These are phyloP conservation scores for Daktulosphaira vitifoliae DNA, from an alignment of 1,140 invertebrate genomes.

Conservation along the genomic window DNA sequence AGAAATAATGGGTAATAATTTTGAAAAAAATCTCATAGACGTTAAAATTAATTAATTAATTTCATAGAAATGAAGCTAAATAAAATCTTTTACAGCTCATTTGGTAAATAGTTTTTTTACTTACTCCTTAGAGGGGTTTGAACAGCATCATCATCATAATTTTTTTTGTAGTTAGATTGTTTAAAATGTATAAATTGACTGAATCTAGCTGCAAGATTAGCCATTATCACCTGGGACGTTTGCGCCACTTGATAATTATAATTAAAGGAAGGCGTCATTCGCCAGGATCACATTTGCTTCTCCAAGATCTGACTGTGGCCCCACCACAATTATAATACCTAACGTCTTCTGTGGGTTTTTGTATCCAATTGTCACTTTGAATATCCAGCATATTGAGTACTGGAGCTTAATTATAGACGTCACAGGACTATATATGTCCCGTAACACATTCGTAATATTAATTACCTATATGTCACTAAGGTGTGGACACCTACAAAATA, in stretches of 20 bases:
- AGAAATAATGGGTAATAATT: too few species aligned
- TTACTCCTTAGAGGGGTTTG: slow-evolving; percentile 10
- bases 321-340: slow-evolving; percentile 9
- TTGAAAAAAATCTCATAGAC: too few species aligned
- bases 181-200: not conserved
- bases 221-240: slow-evolving; percentile 31
- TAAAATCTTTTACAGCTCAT: too few species aligned
- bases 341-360: slow-evolving; percentile 16
- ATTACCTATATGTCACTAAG: not conserved
- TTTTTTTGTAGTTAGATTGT: slow-evolving; percentile 8
- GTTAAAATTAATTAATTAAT: too few species aligned
- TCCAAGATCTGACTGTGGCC: slow-evolving; percentile 22
- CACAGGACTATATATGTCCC: slow-evolving; percentile 11
- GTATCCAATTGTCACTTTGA: slow-evolving; percentile 23
- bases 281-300: slow-evolving; percentile 21
- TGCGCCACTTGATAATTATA: slow-evolving; percentile 5
- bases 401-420: not conserved
- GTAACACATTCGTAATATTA: slow-evolving; percentile 18
- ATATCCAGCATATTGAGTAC: slow-evolving; percentile 19
- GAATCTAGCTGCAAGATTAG: slow-evolving; percentile 9
- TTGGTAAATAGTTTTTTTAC: too few species aligned
- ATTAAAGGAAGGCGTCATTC: slow-evolving; percentile 16
- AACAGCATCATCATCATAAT: not conserved
- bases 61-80: too few species aligned
- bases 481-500: too few species aligned